These are phyloP conservation scores for Drosophila pseudoobscura DNA, from an alignment of 1,140 invertebrate species.

Conservation along the genomic window DNA sequence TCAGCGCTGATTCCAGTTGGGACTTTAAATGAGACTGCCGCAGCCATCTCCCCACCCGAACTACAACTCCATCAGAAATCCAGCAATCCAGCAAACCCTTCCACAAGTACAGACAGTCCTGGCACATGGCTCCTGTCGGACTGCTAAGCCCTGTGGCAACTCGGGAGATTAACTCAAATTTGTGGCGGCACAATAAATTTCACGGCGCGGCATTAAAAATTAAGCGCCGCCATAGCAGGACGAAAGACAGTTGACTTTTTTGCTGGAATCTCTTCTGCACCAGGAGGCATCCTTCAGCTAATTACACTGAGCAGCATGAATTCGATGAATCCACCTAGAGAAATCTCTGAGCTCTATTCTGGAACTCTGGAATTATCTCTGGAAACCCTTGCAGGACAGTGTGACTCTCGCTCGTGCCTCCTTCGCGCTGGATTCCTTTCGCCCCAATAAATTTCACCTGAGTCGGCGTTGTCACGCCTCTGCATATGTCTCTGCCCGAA, in stretches of 20 bases:
- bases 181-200: slow-evolving; percentile 77
- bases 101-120: slow-evolving; percentile 48
- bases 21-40: slow-evolving; percentile 59
- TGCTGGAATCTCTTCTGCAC: slow-evolving; percentile 2
- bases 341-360: too few relatives aligned
- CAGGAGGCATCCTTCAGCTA: slow-evolving; percentile 30
- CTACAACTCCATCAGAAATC: slow-evolving; percentile 9
- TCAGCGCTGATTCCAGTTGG: slow-evolving; percentile 61
- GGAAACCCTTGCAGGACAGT: slow-evolving; percentile 19
- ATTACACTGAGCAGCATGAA: slow-evolving; percentile 55
- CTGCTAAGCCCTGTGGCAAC: slow-evolving; percentile 55
- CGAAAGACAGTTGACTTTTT: slow-evolving; percentile 56
- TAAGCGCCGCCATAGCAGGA: slow-evolving; percentile 61
- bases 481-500: slow-evolving; percentile 64
- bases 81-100: slow-evolving; percentile 4
- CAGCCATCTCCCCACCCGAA: slow-evolving; percentile 1
- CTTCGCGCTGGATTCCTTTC: slow-evolving; percentile 37
- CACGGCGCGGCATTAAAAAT: slow-evolving; percentile 70
- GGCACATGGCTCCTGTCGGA: slow-evolving; percentile 10
- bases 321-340: too few relatives aligned
- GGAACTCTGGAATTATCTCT: too few relatives aligned
- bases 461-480: slow-evolving; percentile 64
- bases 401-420: slow-evolving; percentile 13
- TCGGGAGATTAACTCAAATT: slow-evolving; percentile 73
- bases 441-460: slow-evolving; percentile 70